Evolutionary conservation across 2,113 vertebrate genomes (phyloP).

Genomic region (Leuciscus idus): DNA sequence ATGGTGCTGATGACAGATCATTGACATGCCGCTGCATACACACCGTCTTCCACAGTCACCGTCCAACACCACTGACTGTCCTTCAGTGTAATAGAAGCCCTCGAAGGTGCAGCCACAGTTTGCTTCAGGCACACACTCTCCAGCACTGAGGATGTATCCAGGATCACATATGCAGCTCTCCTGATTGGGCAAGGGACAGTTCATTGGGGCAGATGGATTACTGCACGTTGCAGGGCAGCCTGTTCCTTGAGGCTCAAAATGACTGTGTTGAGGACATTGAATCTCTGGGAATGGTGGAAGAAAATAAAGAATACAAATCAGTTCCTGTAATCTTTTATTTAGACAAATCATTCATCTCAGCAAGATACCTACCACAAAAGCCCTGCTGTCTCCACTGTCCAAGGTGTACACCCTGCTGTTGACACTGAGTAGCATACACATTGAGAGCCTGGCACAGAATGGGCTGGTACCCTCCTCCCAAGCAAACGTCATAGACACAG

Average conservation of each 20-base stretch:
- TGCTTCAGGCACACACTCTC: slow-evolving; percentile 58
- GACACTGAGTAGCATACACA: slow-evolving; percentile 66
- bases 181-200: no score
- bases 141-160: slow-evolving; percentile 63
- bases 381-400: slow-evolving; percentile 62
- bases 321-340: background rate
- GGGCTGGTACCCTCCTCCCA: slow-evolving; percentile 59
- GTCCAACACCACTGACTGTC: slow-evolving; percentile 61
- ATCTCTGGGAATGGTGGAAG: slow-evolving; percentile 59
- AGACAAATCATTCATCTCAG: background rate
- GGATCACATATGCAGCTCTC: no score
- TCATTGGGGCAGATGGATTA: no score
- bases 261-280: slow-evolving; percentile 49
- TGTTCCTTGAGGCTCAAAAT: no score
- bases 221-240: no score
- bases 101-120: slow-evolving; percentile 72
- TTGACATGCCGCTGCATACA: slow-evolving; percentile 56
- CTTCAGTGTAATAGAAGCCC: slow-evolving; percentile 65
- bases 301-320: background rate
- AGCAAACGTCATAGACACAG: slow-evolving; percentile 69
- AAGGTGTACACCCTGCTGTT: slow-evolving; percentile 55
- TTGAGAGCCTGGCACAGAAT: slow-evolving; percentile 68
- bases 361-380: slow-evolving; percentile 67
- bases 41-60: slow-evolving; percentile 65
- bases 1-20: slow-evolving; percentile 59